These are phyloP conservation scores for Melieria picta DNA, from an alignment of 2,888 invertebrate species.

Conservation along the genomic window DNA sequence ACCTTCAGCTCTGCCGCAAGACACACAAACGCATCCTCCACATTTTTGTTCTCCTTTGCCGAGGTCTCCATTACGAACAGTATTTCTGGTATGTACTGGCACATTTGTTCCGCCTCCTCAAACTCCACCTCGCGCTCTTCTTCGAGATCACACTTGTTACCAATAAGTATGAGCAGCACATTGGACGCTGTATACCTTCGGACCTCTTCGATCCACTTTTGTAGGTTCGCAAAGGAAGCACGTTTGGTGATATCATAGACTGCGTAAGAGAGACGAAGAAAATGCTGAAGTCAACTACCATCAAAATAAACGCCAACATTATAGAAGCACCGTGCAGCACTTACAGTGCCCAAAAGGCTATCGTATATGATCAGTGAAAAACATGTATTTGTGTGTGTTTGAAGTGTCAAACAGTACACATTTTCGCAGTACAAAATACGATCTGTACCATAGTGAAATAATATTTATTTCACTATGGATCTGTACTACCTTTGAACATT, in stretches of 20 bases:
- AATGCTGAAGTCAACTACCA: too few species aligned
- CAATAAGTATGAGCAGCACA: slow-evolving; percentile 89
- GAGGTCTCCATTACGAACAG: slow-evolving; percentile 89
- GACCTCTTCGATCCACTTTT: slow-evolving; percentile 97
- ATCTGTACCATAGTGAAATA: too few species aligned
- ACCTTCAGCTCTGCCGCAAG: slow-evolving; percentile 90
- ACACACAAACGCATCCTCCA: slow-evolving; percentile 87
- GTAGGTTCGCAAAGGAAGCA: slow-evolving; percentile 88
- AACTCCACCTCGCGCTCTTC: slow-evolving; percentile 84
- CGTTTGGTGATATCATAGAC: slow-evolving; percentile 96
- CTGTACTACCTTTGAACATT: too few species aligned
- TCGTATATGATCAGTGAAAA: too few species aligned
- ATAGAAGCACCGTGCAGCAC: too few species aligned
- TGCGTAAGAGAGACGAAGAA: slow-evolving; percentile 48
- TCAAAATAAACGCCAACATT: too few species aligned
- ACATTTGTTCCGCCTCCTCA: slow-evolving; percentile 87
- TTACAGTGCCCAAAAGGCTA: too few species aligned
- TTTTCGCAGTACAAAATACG: too few species aligned
- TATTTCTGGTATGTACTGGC: slow-evolving; percentile 86
- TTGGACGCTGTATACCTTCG: slow-evolving; percentile 92
- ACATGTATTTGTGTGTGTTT: too few species aligned
- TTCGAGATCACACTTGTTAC: slow-evolving; percentile 90
- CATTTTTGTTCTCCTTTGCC: slow-evolving; percentile 90
- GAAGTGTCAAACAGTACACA: too few species aligned
- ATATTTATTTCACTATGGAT: too few species aligned